These are phyloP conservation scores for Leptinotarsa peninsularis DNA, from an alignment of 2,888 invertebrate genomes.

Conservation along the genomic window DNA sequence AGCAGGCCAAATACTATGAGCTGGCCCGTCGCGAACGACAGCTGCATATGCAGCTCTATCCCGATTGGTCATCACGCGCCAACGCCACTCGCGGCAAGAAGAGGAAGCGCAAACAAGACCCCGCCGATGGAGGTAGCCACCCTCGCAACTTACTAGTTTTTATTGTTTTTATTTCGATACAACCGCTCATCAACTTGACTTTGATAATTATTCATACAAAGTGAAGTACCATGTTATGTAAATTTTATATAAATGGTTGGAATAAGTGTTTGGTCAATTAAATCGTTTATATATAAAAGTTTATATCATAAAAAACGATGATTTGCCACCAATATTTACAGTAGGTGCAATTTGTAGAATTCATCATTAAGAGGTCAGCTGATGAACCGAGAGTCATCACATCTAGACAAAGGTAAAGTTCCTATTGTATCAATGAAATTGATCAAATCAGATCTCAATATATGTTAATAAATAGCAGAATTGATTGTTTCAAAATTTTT, in stretches of 20 bases:
- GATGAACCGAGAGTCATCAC: neutral
- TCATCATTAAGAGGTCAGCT: neutral
- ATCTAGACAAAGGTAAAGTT: constrained; percentile 1
- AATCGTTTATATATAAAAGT: too few relatives aligned
- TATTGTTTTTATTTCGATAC: constrained; percentile 28
- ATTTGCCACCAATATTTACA: too few relatives aligned
- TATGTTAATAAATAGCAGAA: too few relatives aligned
- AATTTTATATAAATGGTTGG: too few relatives aligned
- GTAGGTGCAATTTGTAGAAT: neutral
- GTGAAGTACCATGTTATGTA: too few relatives aligned
- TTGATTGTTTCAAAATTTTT: too few relatives aligned
- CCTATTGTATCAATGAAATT: neutral
- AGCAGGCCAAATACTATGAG: constrained; percentile 99
- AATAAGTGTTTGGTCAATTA: too few relatives aligned
- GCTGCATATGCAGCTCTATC: constrained; percentile 99
- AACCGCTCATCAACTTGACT: constrained; percentile 25
- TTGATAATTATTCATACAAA: neutral
- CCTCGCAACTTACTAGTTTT: constrained; percentile 58
- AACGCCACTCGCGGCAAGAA: constrained; percentile 99
- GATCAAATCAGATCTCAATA: neutral
- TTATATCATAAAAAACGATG: too few relatives aligned
- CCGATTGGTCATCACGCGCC: constrained; percentile 99
- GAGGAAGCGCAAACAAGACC: constrained; percentile 99
- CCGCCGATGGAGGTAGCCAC: constrained; percentile 94
- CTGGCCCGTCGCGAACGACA: constrained; percentile 99